Evolutionary conservation across 2,797 vertebrate genomes (phyloP).

Genomic region (Harpagifer antarcticus): DNA sequence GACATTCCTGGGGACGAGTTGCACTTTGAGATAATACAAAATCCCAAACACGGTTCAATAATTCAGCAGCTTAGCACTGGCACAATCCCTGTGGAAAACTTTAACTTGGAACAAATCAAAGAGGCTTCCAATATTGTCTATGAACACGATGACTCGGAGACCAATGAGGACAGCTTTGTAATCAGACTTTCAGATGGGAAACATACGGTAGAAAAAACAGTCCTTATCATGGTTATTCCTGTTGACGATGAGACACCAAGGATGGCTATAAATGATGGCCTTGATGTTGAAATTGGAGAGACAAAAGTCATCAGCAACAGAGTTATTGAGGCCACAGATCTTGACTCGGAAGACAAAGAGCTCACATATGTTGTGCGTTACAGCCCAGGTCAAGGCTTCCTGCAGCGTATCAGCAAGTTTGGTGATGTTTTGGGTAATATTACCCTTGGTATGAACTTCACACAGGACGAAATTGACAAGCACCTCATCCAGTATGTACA

Average conservation of each 20-base stretch:
- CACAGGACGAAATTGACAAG: constrained; percentile 90
- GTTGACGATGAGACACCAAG: constrained; percentile 91
- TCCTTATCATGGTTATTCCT: constrained; percentile 88
- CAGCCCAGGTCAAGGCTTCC: constrained; percentile 87
- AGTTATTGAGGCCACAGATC: constrained; percentile 90
- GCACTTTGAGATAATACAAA: constrained; percentile 87
- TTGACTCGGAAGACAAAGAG: constrained; percentile 89
- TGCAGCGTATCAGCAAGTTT: constrained; percentile 85
- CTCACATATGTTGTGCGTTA: constrained; percentile 87
- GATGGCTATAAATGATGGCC: constrained; percentile 88
- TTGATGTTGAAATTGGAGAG: constrained; percentile 89
- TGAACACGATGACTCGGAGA: constrained; percentile 92
- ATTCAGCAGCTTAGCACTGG: constrained; percentile 88
- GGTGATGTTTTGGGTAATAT: constrained; percentile 85
- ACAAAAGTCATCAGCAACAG: constrained; percentile 87
- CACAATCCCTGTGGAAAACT: constrained; percentile 79
- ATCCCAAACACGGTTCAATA: constrained; percentile 87
- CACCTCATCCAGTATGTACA: constrained; percentile 89
- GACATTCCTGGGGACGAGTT: constrained; percentile 88
- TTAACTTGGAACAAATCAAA: constrained; percentile 89
- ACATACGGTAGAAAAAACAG: constrained; percentile 85
- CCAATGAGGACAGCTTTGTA: constrained; percentile 89
- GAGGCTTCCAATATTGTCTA: constrained; percentile 90
- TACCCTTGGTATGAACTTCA: constrained; percentile 90
- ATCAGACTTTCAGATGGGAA: constrained; percentile 89